phyloP scores from a whole-genome alignment of 2,888 invertebrate species.

The Drosophila cognata region DNA sequence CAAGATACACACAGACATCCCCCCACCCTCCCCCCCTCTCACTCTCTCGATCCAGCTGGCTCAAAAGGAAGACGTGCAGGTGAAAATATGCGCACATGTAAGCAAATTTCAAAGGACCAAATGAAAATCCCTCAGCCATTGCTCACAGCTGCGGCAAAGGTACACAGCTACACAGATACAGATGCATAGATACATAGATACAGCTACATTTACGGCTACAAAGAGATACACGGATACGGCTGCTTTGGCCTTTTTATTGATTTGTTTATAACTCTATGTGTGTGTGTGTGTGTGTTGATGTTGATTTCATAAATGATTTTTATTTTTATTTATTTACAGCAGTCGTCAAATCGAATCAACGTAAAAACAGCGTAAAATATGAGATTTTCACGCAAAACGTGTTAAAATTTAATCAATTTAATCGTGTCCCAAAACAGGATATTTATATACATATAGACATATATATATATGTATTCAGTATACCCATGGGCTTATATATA shows the following conservation, averaged over 20 bases:
- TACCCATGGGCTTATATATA: not conserved
- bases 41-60: not conserved
- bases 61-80: conserved; percentile 54
- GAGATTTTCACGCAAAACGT: conserved; percentile 36
- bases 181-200: conserved; percentile 13
- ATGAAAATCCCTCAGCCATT: conserved; percentile 38
- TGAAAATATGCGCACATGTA: conserved; percentile 78
- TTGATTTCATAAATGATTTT: conserved; percentile 69
- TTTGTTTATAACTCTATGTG: conserved; percentile 60
- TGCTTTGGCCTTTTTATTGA: conserved; percentile 63
- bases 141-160: conserved; percentile 32
- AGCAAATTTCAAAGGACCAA: conserved; percentile 69
- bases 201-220: conserved; percentile 14
- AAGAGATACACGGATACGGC: conserved; percentile 26
- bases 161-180: conserved; percentile 10
- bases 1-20: conserved; percentile 50
- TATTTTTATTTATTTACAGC: conserved; percentile 55
- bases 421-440: conserved; percentile 10
- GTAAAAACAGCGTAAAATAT: conserved; percentile 41
- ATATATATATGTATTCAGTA: not conserved
- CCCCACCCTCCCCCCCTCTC: not conserved
- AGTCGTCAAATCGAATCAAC: conserved; percentile 58
- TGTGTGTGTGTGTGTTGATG: conserved; percentile 35
- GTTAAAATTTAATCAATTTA: conserved; percentile 53
- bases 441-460: conserved; percentile 5